Conservation (phyloP, 37 sponge, comb jelly and placozoan species). For the Beroe ovata region DNA sequence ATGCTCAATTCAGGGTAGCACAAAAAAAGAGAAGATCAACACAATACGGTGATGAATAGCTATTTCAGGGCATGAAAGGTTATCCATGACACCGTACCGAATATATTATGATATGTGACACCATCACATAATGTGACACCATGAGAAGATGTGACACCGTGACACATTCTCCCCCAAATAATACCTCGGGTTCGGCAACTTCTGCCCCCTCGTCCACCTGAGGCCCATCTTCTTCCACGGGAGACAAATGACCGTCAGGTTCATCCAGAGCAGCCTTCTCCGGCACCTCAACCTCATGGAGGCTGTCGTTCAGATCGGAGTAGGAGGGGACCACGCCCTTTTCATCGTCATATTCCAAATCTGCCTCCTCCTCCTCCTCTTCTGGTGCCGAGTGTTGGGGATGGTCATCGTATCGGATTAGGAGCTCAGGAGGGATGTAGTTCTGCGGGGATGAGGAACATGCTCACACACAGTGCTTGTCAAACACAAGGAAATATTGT, state of each 20-base stretch:
- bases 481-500: too few relatives aligned
- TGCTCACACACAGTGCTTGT: too few relatives aligned
- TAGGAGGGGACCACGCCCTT: neutral
- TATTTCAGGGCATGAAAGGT: too few relatives aligned
- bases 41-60: too few relatives aligned
- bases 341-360: neutral
- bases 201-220: neutral
- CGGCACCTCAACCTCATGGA: neutral
- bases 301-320: neutral
- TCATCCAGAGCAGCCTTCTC: neutral
- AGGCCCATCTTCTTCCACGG: neutral
- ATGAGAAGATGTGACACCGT: too few relatives aligned
- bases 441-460: neutral
- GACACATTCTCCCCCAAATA: neutral
- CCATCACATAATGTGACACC: too few relatives aligned
- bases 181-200: constrained; percentile 35
- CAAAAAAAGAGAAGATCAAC: too few relatives aligned
- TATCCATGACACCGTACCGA: too few relatives aligned
- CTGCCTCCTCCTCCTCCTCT: neutral
- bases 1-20: too few relatives aligned
- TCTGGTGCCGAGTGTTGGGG: neutral
- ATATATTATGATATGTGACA: too few relatives aligned
- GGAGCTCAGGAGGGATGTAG: neutral
- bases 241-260: neutral
- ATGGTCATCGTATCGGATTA: neutral